Percentiles rank a stretch among this genome's conserved stretches.
Conservation (phyloP, 1,140 invertebrate genomes). For the Lepidurus arcticus region DNA sequence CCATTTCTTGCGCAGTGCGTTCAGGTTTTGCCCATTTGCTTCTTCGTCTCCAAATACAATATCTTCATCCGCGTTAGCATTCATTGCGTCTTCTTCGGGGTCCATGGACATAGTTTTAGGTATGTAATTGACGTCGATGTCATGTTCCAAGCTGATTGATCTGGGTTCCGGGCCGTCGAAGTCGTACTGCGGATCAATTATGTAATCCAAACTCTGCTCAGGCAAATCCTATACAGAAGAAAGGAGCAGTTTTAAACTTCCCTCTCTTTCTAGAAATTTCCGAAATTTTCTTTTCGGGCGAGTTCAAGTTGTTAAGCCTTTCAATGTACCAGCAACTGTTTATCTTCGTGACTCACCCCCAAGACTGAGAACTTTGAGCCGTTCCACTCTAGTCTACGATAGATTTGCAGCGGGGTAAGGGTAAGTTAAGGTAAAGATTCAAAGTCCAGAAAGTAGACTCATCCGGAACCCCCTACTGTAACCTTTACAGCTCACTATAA, state of each 20-base stretch:
- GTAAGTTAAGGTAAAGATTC: background rate
- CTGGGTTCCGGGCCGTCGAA: background rate
- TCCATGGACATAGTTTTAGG: background rate
- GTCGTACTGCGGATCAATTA: background rate
- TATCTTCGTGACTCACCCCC: too few species aligned
- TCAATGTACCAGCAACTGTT: too few species aligned
- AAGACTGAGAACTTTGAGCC: too few species aligned
- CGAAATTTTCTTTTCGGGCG: too few species aligned
- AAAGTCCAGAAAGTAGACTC: background rate
- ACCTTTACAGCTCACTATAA: background rate
- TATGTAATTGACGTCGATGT: slow-evolving; percentile 1
- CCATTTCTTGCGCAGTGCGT: slow-evolving; percentile 1
- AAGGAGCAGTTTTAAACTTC: too few species aligned
- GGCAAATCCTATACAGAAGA: background rate
- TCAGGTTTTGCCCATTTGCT: background rate
- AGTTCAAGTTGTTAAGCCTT: too few species aligned
- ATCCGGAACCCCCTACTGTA: background rate
- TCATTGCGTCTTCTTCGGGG: background rate
- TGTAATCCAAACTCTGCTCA: slow-evolving; percentile 4
- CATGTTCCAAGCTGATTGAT: slow-evolving; percentile 2
- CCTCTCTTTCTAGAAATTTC: too few species aligned
- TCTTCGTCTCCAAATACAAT: background rate
- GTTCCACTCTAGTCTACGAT: background rate
- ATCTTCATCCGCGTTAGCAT: background rate
- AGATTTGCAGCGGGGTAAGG: background rate